phyloP scores from a whole-genome alignment of 2,113 vertebrate genomes.

The Bucco capensis region DNA sequence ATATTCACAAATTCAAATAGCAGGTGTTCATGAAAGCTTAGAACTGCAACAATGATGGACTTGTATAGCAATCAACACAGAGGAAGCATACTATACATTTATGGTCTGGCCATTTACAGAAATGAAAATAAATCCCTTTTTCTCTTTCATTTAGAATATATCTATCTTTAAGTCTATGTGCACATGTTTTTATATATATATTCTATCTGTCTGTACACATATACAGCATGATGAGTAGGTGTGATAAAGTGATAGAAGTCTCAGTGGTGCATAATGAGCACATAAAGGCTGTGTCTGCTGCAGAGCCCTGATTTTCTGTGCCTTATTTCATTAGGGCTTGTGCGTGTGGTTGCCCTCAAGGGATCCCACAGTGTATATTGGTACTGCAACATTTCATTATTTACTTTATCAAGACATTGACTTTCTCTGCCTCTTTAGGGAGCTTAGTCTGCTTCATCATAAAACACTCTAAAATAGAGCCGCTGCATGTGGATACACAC shows the following conservation, averaged over 20 bases:
- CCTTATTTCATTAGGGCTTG: neutral
- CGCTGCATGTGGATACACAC: neutral
- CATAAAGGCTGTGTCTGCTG: neutral
- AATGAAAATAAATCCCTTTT: neutral
- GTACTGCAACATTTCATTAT: conserved; percentile 36
- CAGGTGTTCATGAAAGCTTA: neutral
- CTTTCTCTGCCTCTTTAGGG: neutral
- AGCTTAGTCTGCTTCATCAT: neutral
- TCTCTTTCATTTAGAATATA: neutral
- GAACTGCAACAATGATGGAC: neutral
- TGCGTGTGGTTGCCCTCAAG: neutral
- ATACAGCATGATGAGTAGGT: neutral
- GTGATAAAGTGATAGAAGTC: neutral
- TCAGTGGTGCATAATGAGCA: neutral
- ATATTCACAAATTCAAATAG: neutral
- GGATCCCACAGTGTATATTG: neutral
- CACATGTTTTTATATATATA: neutral
- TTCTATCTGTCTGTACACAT: neutral
- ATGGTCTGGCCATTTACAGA: neutral
- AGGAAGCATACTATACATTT: neutral
- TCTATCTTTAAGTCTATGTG: neutral
- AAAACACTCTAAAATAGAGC: conserved; percentile 7
- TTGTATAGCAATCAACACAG: neutral
- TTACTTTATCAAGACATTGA: conserved; percentile 20
- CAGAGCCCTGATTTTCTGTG: neutral